Percentiles rank a stretch among this genome's conserved stretches.
Conservation (phyloP, 2,113 vertebrate genomes). For the Solea solea region DNA sequence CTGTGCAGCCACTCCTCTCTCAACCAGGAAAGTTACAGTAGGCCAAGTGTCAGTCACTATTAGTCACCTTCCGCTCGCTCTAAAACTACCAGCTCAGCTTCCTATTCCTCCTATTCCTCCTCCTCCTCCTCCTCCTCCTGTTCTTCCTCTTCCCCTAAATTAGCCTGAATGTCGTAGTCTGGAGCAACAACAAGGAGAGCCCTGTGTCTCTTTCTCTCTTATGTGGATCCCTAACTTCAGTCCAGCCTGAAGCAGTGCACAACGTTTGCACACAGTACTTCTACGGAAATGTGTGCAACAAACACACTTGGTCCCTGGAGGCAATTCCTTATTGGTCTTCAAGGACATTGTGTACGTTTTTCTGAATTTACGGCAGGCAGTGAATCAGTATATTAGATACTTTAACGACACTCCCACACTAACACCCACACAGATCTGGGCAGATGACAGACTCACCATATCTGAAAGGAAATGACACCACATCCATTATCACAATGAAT, state of each 20-base stretch:
- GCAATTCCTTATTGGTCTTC: slow-evolving; percentile 26
- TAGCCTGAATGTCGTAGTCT: slow-evolving; percentile 57
- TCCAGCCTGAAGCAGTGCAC: slow-evolving; percentile 21
- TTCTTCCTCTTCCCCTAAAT: slow-evolving; percentile 76
- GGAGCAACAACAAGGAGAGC: slow-evolving; percentile 68
- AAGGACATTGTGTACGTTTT: slow-evolving; percentile 3
- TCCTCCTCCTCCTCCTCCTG: slow-evolving; percentile 71
- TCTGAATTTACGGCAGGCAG: background rate
- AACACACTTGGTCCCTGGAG: background rate
- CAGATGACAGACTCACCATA: background rate
- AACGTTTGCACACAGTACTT: slow-evolving; percentile 23
- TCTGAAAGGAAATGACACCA: background rate
- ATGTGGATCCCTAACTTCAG: slow-evolving; percentile 40
- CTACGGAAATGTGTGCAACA: slow-evolving; percentile 9
- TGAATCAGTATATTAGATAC: slow-evolving; percentile 55
- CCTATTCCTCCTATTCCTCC: slow-evolving; percentile 58
- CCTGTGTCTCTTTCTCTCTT: slow-evolving; percentile 46
- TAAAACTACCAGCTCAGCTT: slow-evolving; percentile 64
- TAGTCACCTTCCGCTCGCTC: slow-evolving; percentile 71
- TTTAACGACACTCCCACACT: slow-evolving; percentile 29
- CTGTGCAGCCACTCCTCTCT: slow-evolving; percentile 56
- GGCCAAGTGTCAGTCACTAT: slow-evolving; percentile 59
- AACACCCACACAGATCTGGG: background rate
- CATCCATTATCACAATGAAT: background rate
- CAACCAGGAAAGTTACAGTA: slow-evolving; percentile 46